Conservation (phyloP, 1,140 invertebrate species). For the Ooceraea biroi region DNA sequence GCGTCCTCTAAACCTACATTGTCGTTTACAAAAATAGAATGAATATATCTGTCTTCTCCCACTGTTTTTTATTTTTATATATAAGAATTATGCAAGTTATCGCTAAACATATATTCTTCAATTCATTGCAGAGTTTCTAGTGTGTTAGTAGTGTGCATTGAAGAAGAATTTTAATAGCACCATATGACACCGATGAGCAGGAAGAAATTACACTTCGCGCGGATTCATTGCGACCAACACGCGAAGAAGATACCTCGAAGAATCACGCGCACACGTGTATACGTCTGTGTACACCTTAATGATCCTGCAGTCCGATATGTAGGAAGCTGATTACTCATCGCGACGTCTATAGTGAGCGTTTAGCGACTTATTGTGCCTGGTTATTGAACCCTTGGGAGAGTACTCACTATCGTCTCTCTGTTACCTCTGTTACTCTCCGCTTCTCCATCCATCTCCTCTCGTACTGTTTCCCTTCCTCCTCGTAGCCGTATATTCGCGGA, state of each 20-base stretch:
- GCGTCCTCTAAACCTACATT: too few species aligned
- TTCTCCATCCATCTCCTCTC: not conserved
- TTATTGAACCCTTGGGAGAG: constrained; percentile 77
- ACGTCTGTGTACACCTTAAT: constrained; percentile 61
- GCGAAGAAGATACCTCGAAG: constrained; percentile 1
- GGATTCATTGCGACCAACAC: not conserved
- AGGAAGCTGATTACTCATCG: constrained; percentile 77
- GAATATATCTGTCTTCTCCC: not conserved
- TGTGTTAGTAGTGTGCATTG: not conserved
- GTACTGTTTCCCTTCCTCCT: not conserved
- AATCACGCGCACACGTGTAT: not conserved
- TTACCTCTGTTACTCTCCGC: constrained; percentile 1
- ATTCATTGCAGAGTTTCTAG: not conserved
- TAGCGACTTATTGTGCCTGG: constrained; percentile 75
- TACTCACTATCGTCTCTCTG: constrained; percentile 22
- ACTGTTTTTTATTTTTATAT: not conserved
- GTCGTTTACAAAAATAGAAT: not conserved
- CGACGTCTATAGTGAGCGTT: constrained; percentile 68
- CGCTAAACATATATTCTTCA: not conserved
- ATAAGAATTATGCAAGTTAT: not conserved
- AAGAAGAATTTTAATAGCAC: not conserved
- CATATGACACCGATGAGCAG: not conserved
- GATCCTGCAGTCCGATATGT: constrained; percentile 63
- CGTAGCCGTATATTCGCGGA: constrained; percentile 31
- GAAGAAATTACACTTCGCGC: not conserved